Evolutionary conservation across 2,888 invertebrate genomes (phyloP).

Genomic region (Eucera pruinosa): DNA sequence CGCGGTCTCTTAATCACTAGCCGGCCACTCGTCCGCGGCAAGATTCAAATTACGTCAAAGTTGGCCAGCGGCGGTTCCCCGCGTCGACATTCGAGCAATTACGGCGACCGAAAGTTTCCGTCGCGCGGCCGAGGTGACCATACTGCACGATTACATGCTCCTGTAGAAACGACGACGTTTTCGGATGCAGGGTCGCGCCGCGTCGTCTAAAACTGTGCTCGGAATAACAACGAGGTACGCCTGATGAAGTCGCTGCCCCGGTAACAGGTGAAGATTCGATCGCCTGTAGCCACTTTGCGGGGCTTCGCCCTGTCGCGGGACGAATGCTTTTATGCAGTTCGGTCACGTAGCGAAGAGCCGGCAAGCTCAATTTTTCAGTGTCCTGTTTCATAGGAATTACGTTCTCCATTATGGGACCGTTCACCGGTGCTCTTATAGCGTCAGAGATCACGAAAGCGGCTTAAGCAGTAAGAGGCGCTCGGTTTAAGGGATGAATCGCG

Average conservation of each 20-base stretch:
- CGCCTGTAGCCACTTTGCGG: conserved; percentile 12
- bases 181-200: conserved; percentile 42
- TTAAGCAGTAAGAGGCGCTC: conserved; percentile 21
- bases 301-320: neutral
- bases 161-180: neutral
- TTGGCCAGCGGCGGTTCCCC: conserved; percentile 62
- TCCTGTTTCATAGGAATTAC: conserved; percentile 41
- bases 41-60: conserved; percentile 71
- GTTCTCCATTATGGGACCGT: conserved; percentile 19
- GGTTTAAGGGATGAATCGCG: conserved; percentile 9
- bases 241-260: conserved; percentile 51
- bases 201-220: neutral
- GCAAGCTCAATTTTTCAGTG: conserved; percentile 44
- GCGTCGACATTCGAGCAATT: conserved; percentile 78
- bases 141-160: neutral
- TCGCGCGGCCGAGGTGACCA: neutral
- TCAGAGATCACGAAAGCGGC: conserved; percentile 23
- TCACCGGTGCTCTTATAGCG: neutral
- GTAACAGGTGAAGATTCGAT: conserved; percentile 54
- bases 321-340: conserved; percentile 16
- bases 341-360: conserved; percentile 34
- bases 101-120: conserved; percentile 70
- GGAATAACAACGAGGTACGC: conserved; percentile 54
- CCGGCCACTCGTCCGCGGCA: conserved; percentile 5
- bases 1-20: neutral